A percentile compares a stretch with the other conserved stretches of the same genome.
phyloP scores from a whole-genome alignment of 2,113 vertebrate species.

The Clarias magur region DNA sequence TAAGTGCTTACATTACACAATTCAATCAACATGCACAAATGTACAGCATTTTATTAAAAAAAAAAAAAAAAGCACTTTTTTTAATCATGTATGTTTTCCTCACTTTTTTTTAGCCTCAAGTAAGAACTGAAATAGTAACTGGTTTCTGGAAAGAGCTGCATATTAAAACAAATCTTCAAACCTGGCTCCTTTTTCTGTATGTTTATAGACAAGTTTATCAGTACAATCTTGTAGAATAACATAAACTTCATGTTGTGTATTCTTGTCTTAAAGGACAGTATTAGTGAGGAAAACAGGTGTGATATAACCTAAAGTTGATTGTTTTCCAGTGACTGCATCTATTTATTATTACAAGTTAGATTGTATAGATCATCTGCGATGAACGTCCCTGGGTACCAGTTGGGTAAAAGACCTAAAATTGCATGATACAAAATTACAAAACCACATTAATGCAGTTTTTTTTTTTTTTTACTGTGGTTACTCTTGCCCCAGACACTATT shows the following conservation, averaged over 20 bases:
- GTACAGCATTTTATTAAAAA: conserved; percentile 68
- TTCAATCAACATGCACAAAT: conserved; percentile 37
- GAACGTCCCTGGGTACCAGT: background rate
- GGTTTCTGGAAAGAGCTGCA: conserved; percentile 71
- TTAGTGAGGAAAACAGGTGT: background rate
- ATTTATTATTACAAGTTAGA: background rate
- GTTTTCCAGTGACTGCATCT: background rate
- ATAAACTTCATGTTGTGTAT: background rate
- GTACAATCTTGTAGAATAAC: background rate
- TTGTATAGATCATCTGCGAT: background rate
- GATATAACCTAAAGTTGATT: background rate
- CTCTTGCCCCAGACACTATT: background rate
- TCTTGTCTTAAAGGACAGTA: background rate
- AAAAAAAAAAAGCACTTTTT: conserved; percentile 59
- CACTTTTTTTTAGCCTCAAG: conserved; percentile 65
- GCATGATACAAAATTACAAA: background rate
- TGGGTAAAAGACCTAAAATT: background rate
- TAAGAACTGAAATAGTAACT: conserved; percentile 70
- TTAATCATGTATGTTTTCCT: conserved; percentile 48
- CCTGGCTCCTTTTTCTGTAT: background rate
- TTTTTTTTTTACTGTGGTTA: background rate
- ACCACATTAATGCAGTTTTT: too few relatives aligned
- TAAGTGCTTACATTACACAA: conserved; percentile 28
- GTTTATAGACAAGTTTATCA: background rate
- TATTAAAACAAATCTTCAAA: conserved; percentile 67